Base-by-base conservation (phyloP, 2,113 vertebrate species). In the Circaetus cinerascens region DNA sequence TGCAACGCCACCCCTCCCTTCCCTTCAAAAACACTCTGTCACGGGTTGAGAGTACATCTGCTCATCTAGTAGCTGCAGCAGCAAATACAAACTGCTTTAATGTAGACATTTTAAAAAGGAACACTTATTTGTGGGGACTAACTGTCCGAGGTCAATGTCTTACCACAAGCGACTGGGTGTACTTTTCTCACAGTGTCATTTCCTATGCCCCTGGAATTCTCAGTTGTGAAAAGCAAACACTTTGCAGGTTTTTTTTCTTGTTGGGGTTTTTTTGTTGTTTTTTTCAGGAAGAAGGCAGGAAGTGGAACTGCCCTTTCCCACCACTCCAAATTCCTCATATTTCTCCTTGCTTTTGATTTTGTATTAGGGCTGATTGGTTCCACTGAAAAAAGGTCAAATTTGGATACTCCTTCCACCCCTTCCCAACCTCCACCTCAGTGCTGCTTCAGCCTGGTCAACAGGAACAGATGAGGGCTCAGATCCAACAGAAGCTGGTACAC, bases 1-100 rank as follows among this genome's bases (percentile, higher is more conserved):
- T 90, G 89, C 69, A 80, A 38, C 50, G 57, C 89, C 69, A 87
- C 77, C 87, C 73, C 91, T 95, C 73, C 76, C 74, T 71, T 90
- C 83, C 86, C 60, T 91, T 73, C 83, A 46, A 92, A 94, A 94
- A 91, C 77, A 62, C 27, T 18, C 85, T 85, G 93, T 89, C 96
- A 94, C 15, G 45, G 62, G 73, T 62, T 93, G 56, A 82, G 80
- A 86, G 77, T 10, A 72, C 89, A 90, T 91, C 91, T 96, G 94
- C 73, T 95, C 83, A 26, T 60, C 38, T 8, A 50, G 82, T n/a
- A 51, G 62, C 57, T 93, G 94, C 73, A 68, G 88, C 88, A 92
- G 90, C 71, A 90, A 43, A 85, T 30, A 56, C 80, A 89, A 89
- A 76, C 86, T 89, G 94, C 74, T 94, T 88, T 69, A 43, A 93